A percentile compares a stretch with the other conserved stretches of the same genome.
Evolutionary conservation across 2,797 vertebrate species (phyloP).

Genomic region (Nyctibius grandis): DNA sequence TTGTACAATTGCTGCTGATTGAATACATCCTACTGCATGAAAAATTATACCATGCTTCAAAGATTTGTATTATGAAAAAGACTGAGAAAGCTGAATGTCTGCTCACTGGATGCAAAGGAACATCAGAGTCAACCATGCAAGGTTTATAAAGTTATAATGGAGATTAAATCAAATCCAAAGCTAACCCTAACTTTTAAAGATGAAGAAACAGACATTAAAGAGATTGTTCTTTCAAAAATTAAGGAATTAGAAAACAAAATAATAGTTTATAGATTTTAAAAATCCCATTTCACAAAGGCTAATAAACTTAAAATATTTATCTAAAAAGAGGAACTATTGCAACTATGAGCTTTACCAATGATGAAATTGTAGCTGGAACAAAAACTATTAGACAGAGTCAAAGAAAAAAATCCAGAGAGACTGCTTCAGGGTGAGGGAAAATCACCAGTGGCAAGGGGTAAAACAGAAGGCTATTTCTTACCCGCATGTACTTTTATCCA

Average conservation of each 20-base stretch:
- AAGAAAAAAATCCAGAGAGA: neutral
- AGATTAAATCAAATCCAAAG: conserved; percentile 9
- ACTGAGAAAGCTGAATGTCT: neutral
- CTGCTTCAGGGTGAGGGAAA: neutral
- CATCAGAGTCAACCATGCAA: neutral
- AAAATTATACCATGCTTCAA: neutral
- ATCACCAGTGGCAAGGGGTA: neutral
- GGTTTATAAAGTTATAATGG: neutral
- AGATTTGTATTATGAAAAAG: neutral
- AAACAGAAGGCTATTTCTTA: neutral
- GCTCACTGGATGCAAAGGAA: neutral
- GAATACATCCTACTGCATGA: neutral
- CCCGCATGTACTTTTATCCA: neutral
- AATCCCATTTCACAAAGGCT: neutral
- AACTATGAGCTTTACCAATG: neutral
- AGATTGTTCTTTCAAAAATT: neutral
- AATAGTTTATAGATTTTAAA: neutral
- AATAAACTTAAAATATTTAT: neutral
- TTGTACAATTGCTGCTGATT: neutral
- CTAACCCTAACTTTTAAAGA: neutral
- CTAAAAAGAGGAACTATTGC: neutral
- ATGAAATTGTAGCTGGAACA: neutral
- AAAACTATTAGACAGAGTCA: neutral
- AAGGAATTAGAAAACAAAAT: neutral
- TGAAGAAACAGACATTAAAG: neutral